These are phyloP conservation scores for Sitobion miscanthi DNA, from an alignment of 1,140 invertebrate genomes.

Conservation along the genomic window DNA sequence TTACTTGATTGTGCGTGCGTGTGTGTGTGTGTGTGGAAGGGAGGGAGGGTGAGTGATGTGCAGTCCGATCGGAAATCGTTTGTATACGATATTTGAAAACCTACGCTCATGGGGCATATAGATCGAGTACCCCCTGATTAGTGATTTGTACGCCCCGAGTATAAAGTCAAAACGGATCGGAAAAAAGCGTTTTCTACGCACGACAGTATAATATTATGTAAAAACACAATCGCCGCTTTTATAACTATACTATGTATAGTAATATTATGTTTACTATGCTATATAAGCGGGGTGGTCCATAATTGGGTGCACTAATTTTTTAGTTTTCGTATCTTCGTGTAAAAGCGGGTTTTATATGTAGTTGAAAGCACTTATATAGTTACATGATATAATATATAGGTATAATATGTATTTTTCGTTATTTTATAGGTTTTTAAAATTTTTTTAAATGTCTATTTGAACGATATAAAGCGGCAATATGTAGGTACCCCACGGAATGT, in stretches of 20 bases:
- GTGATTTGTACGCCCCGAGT: not conserved
- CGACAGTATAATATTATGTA: not conserved
- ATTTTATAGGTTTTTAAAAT: not conserved
- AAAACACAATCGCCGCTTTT: not conserved
- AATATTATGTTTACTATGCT: not conserved
- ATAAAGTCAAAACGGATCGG: not conserved
- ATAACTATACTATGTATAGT: not conserved
- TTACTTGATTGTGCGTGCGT: no score
- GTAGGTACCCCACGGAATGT: not conserved
- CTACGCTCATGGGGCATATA: not conserved
- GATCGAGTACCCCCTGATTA: not conserved
- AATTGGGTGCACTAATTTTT: not conserved
- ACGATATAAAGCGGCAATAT: not conserved
- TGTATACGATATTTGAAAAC: not conserved
- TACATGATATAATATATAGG: not conserved
- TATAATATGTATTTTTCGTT: not conserved
- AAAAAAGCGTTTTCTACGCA: not conserved
- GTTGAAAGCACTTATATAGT: not conserved
- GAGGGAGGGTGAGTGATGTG: not conserved
- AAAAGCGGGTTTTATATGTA: not conserved
- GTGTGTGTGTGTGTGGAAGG: no score
- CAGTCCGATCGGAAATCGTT: not conserved
- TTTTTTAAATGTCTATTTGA: not conserved
- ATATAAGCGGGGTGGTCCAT: not conserved
- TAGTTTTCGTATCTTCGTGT: not conserved